phyloP scores from a whole-genome alignment of 1,140 invertebrate genomes.

The Babylonia areolata region DNA sequence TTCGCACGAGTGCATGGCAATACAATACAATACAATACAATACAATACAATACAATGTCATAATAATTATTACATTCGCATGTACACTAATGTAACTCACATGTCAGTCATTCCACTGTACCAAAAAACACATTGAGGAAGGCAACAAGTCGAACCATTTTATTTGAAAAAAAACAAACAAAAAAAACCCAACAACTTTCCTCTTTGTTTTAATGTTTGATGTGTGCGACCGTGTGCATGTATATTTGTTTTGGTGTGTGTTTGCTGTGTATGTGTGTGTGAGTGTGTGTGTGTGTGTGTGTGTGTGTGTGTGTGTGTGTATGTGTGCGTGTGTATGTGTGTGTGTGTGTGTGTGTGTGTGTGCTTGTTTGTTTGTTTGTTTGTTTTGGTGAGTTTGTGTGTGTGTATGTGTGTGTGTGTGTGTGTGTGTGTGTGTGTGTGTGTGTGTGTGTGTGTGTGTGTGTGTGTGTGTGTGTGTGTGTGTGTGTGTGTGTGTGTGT shows the following conservation, averaged over 20 bases:
- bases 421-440: neutral
- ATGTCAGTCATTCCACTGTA: too few relatives aligned
- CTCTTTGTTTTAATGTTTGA: too few relatives aligned
- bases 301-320: neutral
- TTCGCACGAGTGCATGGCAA: too few relatives aligned
- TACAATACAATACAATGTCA: too few relatives aligned
- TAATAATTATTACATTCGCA: too few relatives aligned
- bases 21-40: too few relatives aligned
- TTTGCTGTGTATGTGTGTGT: neutral
- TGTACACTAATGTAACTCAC: too few relatives aligned
- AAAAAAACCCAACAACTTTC: too few relatives aligned
- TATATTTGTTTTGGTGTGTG: neutral
- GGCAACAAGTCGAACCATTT: too few relatives aligned
- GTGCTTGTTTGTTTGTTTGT: neutral
- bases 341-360: slow-evolving; percentile 6
- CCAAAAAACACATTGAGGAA: too few relatives aligned
- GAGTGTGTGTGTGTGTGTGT: neutral
- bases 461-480: too few relatives aligned
- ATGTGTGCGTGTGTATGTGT: neutral
- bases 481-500: neutral
- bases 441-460: neutral
- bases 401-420: neutral
- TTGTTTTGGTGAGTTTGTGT: neutral
- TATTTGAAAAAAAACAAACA: too few relatives aligned
- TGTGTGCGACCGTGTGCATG: neutral